A percentile compares a stretch with the other conserved stretches of the same genome.
These are phyloP conservation scores for Eumacrocentrus americanus DNA, from an alignment of 2,888 invertebrate species.

Conservation along the genomic window DNA sequence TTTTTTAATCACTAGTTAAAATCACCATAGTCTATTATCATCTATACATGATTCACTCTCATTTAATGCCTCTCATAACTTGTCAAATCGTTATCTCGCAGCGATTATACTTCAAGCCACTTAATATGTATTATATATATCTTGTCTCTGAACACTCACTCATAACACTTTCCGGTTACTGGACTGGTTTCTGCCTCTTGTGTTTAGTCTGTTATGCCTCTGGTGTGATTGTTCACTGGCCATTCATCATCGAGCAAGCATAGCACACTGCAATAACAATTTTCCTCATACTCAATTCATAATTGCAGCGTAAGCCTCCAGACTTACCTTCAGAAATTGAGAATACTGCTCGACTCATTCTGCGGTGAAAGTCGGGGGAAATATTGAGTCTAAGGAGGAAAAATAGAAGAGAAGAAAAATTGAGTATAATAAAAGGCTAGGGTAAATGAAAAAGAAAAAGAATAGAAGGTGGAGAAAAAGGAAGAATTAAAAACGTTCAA, in stretches of 20 bases:
- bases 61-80: background rate
- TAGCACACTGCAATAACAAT: constrained; percentile 10
- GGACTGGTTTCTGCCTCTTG: background rate
- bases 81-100: background rate
- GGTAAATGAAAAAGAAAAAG: background rate
- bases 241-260: background rate
- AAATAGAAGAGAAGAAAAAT: background rate
- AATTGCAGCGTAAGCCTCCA: background rate
- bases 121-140: background rate
- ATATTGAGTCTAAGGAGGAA: background rate
- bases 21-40: background rate
- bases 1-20: constrained; percentile 6
- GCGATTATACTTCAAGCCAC: background rate
- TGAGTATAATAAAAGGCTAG: constrained; percentile 3
- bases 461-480: background rate
- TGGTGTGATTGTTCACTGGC: background rate
- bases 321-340: background rate
- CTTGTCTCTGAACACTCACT: constrained; percentile 2
- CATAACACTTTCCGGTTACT: background rate
- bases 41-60: background rate
- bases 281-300: background rate
- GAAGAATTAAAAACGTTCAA: background rate
- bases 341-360: background rate
- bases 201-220: background rate
- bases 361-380: background rate